Evolutionary conservation across 2,888 invertebrate genomes (phyloP).

Genomic region (Alloplasta piceator): DNA sequence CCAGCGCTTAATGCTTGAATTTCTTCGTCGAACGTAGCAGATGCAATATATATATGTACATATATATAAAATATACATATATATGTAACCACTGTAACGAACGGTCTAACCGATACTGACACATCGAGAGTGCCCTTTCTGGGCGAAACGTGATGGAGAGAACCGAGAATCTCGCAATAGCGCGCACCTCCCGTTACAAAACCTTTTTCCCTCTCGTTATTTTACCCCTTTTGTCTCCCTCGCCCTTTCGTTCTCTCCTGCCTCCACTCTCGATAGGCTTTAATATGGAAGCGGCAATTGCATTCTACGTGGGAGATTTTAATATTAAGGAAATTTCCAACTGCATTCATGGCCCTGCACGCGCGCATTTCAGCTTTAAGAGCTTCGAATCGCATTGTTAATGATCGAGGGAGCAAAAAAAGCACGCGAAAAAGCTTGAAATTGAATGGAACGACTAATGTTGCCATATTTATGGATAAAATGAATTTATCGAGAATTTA

Average conservation of each 20-base stretch:
- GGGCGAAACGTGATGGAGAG: neutral
- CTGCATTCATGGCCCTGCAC: neutral
- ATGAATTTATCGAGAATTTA: neutral
- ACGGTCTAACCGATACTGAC: conserved; percentile 56
- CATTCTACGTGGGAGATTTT: conserved; percentile 61
- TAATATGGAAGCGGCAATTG: conserved; percentile 58
- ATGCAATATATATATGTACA: conserved; percentile 15
- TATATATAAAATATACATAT: too few relatives aligned
- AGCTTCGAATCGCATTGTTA: conserved; percentile 16
- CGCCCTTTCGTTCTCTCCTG: conserved; percentile 23
- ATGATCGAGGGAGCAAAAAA: neutral
- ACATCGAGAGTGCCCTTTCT: conserved; percentile 29
- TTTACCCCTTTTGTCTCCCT: conserved; percentile 3
- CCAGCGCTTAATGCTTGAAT: conserved; percentile 19
- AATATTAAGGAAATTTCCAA: conserved; percentile 52
- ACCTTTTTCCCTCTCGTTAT: conserved; percentile 36
- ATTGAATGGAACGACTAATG: conserved; percentile 2
- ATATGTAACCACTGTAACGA: conserved; percentile 24
- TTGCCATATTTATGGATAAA: neutral
- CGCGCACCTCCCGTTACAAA: conserved; percentile 37
- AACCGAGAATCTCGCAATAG: conserved; percentile 46
- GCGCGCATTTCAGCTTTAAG: conserved; percentile 7
- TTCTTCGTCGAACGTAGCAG: conserved; percentile 19
- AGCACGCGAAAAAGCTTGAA: neutral
- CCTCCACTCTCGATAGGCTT: conserved; percentile 38